phyloP scores from a whole-genome alignment of 2,113 vertebrate genomes.

The Semicossyphus pulcher region DNA sequence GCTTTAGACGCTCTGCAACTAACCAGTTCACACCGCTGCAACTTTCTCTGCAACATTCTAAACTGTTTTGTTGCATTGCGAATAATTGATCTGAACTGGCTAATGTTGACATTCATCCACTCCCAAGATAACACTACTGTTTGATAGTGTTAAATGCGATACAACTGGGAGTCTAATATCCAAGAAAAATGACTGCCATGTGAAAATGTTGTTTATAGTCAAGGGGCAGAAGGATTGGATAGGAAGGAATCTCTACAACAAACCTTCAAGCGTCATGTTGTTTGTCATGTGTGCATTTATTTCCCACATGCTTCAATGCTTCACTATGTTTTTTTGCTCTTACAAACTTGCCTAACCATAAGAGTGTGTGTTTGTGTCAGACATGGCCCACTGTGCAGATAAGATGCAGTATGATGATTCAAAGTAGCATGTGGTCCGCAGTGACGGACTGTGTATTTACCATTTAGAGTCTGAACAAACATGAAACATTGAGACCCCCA shows the following conservation, averaged over 20 bases:
- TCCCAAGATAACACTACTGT: not conserved
- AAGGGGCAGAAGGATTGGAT: not conserved
- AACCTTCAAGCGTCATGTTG: not conserved
- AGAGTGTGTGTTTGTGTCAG: conserved; percentile 69
- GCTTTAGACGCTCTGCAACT: no score
- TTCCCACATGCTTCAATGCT: not conserved
- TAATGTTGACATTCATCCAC: no score
- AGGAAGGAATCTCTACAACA: not conserved
- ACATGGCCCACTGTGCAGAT: not conserved
- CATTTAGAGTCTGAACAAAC: conserved; percentile 5
- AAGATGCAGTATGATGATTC: conserved; percentile 12
- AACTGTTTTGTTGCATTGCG: no score
- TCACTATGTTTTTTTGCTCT: not conserved
- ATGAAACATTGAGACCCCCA: not conserved
- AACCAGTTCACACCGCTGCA: no score
- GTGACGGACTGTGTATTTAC: conserved; percentile 2
- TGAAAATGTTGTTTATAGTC: not conserved
- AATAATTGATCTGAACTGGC: no score
- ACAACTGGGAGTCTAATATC: not conserved
- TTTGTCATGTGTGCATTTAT: not conserved
- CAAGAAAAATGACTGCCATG: not conserved
- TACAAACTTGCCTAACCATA: not conserved
- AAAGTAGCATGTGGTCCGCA: not conserved
- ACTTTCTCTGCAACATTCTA: no score
- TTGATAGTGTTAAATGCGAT: no score